Evolutionary conservation across 2,797 vertebrate species (phyloP), one percentile per base, ranked within the genome.

Genomic region (Rallus crepitans): DNA sequence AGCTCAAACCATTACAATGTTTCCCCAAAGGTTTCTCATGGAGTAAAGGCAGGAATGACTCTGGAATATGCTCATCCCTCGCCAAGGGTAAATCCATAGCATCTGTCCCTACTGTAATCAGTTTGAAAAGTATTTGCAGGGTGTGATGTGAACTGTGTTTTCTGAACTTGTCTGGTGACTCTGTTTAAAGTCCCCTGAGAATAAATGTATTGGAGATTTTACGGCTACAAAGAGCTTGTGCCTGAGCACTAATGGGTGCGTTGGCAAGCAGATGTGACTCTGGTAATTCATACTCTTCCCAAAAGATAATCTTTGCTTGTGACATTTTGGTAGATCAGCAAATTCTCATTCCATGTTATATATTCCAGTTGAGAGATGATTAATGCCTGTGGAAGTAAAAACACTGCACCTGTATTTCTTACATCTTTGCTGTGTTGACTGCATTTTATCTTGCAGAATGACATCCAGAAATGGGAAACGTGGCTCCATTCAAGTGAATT

Each of bases 191-290:
- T 37, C 94, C 92, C 89, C 37, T 18, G 84, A 93, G 97, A 94
- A 82, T 82, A 90, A 94, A 91, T 52, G 65, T 33, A 89, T 80
- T 76, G 48, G 83, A 86, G 80, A 47, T 92, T 92, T 96, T 94
- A 91, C 40, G 94, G 92, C 81, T 92, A 61, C 92, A 81, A 33
- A 76, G 53, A 87, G 50, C 87, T 45, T 59, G 55, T 91, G 79
- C 82, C 90, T 64, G 64, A 92, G 19, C 60, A 12, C 94, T 97
- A 97, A 98, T 97, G 95, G 85, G 19, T 89, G 83, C 63, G 7
- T 91, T 97, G 97, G 97, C 97, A 98, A 89, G 90, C 92, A 87
- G 60, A 87, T 28, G 28, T 59, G 61, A 71, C 59, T 87, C 10
- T 18, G 40, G 65, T 84, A 78, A 75, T 90, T 94, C 93, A 87